Conservation (phyloP, 2,113 vertebrate species). For the Coptodon rendalli region DNA sequence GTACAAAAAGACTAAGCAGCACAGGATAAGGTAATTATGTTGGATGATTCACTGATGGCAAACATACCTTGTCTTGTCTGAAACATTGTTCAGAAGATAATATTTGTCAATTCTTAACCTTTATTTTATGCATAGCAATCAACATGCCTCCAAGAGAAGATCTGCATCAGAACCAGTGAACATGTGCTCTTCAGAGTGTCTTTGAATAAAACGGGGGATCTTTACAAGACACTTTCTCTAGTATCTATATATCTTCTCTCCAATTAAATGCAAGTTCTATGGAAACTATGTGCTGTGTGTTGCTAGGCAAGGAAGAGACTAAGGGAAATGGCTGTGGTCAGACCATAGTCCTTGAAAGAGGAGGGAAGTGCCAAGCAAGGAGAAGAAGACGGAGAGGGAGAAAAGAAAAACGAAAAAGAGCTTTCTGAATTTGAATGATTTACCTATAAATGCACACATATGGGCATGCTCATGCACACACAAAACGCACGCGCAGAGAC, state of each 20-base stretch:
- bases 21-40: not conserved
- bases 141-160: not conserved
- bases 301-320: slow-evolving; percentile 51
- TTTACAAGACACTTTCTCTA: slow-evolving; percentile 51
- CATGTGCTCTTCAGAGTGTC: slow-evolving; percentile 38
- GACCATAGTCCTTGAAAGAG: slow-evolving; percentile 60
- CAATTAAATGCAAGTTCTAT: slow-evolving; percentile 59
- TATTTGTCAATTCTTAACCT: not conserved
- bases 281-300: slow-evolving; percentile 67
- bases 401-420: not conserved
- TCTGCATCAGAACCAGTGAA: slow-evolving; percentile 4
- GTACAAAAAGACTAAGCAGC: not conserved
- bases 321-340: slow-evolving; percentile 74
- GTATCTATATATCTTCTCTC: slow-evolving; percentile 60
- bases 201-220: slow-evolving; percentile 9
- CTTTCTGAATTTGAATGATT: slow-evolving; percentile 20
- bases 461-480: not conserved
- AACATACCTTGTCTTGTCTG: not conserved
- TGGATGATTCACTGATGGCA: slow-evolving; percentile 6
- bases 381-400: slow-evolving; percentile 6
- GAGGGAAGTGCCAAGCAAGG: slow-evolving; percentile 22
- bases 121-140: not conserved
- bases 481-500: not conserved
- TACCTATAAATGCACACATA: not conserved
- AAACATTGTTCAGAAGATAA: not conserved